Base-by-base conservation (phyloP, 2,888 invertebrate species). In the Hemaris fuciformis region DNA sequence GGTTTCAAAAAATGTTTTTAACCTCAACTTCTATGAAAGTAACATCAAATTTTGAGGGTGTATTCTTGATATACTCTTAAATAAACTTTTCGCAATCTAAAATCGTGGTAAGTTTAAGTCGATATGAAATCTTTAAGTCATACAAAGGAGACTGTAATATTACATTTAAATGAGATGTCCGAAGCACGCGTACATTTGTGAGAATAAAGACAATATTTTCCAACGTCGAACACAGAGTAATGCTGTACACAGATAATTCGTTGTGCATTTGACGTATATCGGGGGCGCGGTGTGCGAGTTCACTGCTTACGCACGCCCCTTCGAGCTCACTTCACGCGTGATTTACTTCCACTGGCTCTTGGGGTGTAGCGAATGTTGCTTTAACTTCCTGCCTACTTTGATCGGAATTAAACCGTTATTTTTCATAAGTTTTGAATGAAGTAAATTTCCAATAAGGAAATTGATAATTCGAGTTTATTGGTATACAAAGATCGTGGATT, bases 261-360 rank as follows among this genome's bases (percentile, higher is more conserved):
- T 34, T 20, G 62, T 63, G 56, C 57, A 62, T 61, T 65, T 66
- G 75, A 70, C 71, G 73, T 72, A 66, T 77, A 77, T 77, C 76
- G 73, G 72, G 80, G 77, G 74, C 70, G 75, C 74, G 76, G 73
- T n/a, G n/a, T n/a, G n/a, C n/a, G n/a, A n/a, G 53, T 53, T 53
- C 53, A 53, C 20, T 70, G 57, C 65, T 69, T 65, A 70, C 69
- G 70, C 74, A 70, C 68, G 71, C 71, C 76, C 72, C 71, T 73
- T 73, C 73, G 70, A 76, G 72, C 73, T 72, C 79, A 74, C 76
- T 80, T 79, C 73, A 79, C 73, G 76, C 73, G 71, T 76, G 79
- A 80, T 79, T 79, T 77, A 71, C 69, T 61, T 68, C 69, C 41
- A 41, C 23, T n/a, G 38, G 38, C 18, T 48, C 38, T 46, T 23